Base-by-base conservation (phyloP, 1,140 invertebrate species). In the Dendroctonus ponderosae region DNA sequence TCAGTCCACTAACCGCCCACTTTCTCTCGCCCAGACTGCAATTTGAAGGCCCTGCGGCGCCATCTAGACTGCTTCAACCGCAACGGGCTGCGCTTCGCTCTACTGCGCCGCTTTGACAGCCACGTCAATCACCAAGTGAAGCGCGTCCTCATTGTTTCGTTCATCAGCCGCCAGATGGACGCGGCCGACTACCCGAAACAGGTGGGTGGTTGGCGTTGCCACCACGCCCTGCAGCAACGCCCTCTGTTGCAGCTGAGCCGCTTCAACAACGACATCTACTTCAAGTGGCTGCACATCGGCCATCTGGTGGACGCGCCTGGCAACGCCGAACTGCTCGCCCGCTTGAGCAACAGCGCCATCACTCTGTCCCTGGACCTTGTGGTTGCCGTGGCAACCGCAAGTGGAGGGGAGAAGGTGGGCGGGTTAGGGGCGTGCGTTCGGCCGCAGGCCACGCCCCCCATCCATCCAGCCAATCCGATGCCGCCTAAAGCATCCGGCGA, bases 261-360 rank as follows among this genome's bases (percentile, higher is more conserved):
- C 43, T 15, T 26, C 26, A 38, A 59, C 7, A 26, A 48, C 38
- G 57, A 59, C 11, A 14, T 40, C 4, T n/a, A 59, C 7, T 59
- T 59, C 26, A 46, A 15, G 14, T 59, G 57, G 57, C 12, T 59
- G 5, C 11, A 59, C 43, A 59, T 59, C 26, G n/a, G 12, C 53
- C 5, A 26, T 9, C 9, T 26, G 11, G 7, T 59, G 11, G 43
- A 59, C 43, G 8, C 12, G 5, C 0, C 11, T 11, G 46, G 46
- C 42, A 12, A 26, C 12, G 46, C 41, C 0, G 57, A 56, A 11
- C 8, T 46, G 7, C 26, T 59, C 5, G 57, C 5, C 41, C 14
- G 14, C 9, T n/a, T 56, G 39, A 56, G 53, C 11, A 7, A 59
- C 41, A 59, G 57, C n/a, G 43, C 12, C 40, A 59, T 59, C 12